Evolutionary conservation across 2,113 vertebrate species (phyloP), one percentile per base, ranked within the genome.

Genomic region (Astur gentilis): DNA sequence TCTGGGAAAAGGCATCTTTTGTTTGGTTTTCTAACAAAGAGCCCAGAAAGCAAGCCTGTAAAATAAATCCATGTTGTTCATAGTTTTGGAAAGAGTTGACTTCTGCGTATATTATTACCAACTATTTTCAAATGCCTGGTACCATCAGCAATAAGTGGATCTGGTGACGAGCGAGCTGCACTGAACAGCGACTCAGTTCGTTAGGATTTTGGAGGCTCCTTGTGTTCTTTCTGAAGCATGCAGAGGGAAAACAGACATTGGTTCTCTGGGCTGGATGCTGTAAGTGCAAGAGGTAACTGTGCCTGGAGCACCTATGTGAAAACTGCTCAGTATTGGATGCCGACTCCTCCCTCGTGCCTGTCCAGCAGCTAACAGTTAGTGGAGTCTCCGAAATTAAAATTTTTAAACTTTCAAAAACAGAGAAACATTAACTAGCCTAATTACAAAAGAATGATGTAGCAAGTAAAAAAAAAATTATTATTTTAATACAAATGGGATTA

Each of bases 291-390:
- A 87, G 55, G 34, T 40, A 21, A 55, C 55, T 21, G 40, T 13
- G 27, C 50, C 21, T 25, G 60, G 49, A 67, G 27, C 21, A 52
- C 5, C 0, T 0, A 3, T 3, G 5, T 15, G 49, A 21, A 36
- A 61, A 25, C 11, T 1, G 31, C 67, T 42, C 36, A 3, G 13
- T 18, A 3, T 5, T 16, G 45, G 31, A 9, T 9, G 36, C 47
- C 1, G 1, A 15, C 16, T 38, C 27, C 8, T 6, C 49, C 49
- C 42, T 34, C 0, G 0, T 4, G 9, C 58, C 54, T 26, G 13
- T 5, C 72, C 65, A 60, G 84, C 73, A 40, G 18, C 36, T 50
- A 26, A 10, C 0, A 6, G 6, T 19, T 3, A 36, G 45, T 50
- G 15, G 19, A 55, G 20, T 10, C 31, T 83, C 79, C 54, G 34